Base-by-base conservation (phyloP, 2,888 invertebrate genomes). In the Coecobrya sp. region DNA sequence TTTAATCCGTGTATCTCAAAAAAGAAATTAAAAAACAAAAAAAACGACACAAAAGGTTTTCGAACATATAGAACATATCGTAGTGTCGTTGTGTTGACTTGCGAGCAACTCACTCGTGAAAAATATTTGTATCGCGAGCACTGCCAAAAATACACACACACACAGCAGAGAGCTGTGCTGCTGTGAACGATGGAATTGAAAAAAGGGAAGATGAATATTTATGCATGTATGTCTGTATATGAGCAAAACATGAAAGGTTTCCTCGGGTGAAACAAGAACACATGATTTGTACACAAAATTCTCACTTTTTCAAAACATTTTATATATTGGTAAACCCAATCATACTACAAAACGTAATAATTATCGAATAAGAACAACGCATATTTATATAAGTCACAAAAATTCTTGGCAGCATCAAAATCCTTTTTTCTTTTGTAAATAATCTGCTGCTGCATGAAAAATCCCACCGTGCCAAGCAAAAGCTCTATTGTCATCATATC, bases 401-500 rank as follows among this genome's bases (percentile, higher is more conserved):
- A 30, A 52, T 81, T 81, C 81, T 81, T 81, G 81, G 81, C 81
- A 81, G n/a, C 25, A 22, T 30, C 11, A 22, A 62, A 16, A 52
- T 16, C 11, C 4, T 52, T 52, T 52, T 52, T 52, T 36, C 36
- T 2, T 36, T 4, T 36, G 7, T 73, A 19, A n/a, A 13, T n/a
- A n/a, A n/a, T n/a, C n/a, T n/a, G n/a, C n/a, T n/a, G n/a, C n/a
- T n/a, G n/a, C n/a, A n/a, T n/a, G n/a, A n/a, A n/a, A n/a, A n/a
- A n/a, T n/a, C n/a, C n/a, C n/a, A n/a, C n/a, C n/a, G n/a, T 36
- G 22, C 59, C 2, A 2, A 13, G 30, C 25, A 25, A 65, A 16
- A 65, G 4, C 7, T 7, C 30, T 68, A 76, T 76, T 76, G 76
- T 76, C 76, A 76, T 76, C 76, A 76, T 76, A 76, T 76, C 76